Evolutionary conservation across 1,140 invertebrate genomes (phyloP).

Genomic region (Meloidogyne floridensis): DNA sequence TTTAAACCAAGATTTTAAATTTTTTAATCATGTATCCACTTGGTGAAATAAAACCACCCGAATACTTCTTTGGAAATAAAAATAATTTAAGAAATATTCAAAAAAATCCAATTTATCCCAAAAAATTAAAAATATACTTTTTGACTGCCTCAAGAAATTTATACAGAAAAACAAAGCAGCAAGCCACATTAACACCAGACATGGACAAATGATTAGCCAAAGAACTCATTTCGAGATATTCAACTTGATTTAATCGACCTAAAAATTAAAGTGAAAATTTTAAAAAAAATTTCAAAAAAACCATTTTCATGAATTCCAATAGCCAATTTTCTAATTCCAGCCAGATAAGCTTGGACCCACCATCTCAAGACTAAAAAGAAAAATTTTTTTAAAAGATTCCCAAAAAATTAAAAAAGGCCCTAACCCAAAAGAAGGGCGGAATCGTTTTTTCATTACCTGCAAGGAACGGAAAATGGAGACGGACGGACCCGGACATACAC

Average conservation of each 20-base stretch:
- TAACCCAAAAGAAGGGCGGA: too few species aligned
- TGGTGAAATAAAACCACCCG: too few species aligned
- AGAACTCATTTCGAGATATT: background rate
- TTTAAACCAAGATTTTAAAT: too few species aligned
- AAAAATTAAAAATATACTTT: background rate
- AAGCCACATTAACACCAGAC: background rate
- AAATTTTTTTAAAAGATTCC: background rate
- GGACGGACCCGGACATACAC: too few species aligned
- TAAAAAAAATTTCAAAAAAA: background rate
- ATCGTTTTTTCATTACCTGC: too few species aligned
- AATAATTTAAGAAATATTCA: too few species aligned
- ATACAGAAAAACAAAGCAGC: constrained; percentile 9
- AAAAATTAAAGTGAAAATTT: background rate
- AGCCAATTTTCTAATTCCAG: constrained; percentile 22
- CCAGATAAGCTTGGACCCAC: constrained; percentile 28
- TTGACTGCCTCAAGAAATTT: background rate
- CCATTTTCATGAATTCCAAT: constrained; percentile 18
- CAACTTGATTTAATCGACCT: background rate
- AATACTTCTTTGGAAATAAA: too few species aligned
- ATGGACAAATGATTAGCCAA: background rate
- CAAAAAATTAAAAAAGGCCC: background rate
- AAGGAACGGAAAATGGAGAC: too few species aligned
- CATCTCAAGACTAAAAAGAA: constrained; percentile 13
- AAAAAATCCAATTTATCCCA: too few species aligned
- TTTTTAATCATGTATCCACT: too few species aligned